Evolutionary conservation across 2,888 invertebrate genomes (phyloP), one percentile per base, ranked within the genome.

Genomic region (Unio pictorum): DNA sequence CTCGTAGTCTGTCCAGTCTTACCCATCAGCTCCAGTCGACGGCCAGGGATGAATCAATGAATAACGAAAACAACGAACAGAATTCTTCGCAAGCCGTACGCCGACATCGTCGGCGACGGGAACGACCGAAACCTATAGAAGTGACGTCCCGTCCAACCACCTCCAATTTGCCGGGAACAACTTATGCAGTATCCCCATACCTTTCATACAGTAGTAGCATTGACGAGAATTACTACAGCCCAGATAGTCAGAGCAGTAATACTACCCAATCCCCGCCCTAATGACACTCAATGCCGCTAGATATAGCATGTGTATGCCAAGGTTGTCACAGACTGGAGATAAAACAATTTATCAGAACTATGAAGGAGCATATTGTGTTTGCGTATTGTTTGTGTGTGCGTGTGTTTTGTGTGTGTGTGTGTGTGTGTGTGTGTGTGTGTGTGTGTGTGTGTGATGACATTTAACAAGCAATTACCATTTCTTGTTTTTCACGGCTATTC

Each of bases 171-270:
- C 73, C 78, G 61, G 74, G 64, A 70, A 63, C 72, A 66, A 55
- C 77, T 64, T 74, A 73, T 57, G 66, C 74, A 68, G 71, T 70
- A 67, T 66, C 69, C 67, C 78, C 82, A n/a, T 72, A 81, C 58
- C 74, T 86, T 68, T 82, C 83, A 57, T 85, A 84, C 76, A 84
- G 85, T 74, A 84, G 84, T 77, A 86, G 86, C 69, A 81, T 86
- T 71, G 86, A 86, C 62, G 86, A 86, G 62, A 82, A 77, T 74
- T 82, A 79, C 67, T 78, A 76, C 69, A 78, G 76, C 69, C 75
- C 80, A 70, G 80, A 81, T 68, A 78, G 80, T 45, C 45, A 45
- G 45, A 45, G 45, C 45, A 45, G 45, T 45, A 45, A 45, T 45
- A 45, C 45, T 45, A 45, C 45, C 11, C 45, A 45, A 45, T 45